These are phyloP conservation scores for Asarcornis scutulata DNA, from an alignment of 2,113 vertebrate genomes.

Conservation along the genomic window DNA sequence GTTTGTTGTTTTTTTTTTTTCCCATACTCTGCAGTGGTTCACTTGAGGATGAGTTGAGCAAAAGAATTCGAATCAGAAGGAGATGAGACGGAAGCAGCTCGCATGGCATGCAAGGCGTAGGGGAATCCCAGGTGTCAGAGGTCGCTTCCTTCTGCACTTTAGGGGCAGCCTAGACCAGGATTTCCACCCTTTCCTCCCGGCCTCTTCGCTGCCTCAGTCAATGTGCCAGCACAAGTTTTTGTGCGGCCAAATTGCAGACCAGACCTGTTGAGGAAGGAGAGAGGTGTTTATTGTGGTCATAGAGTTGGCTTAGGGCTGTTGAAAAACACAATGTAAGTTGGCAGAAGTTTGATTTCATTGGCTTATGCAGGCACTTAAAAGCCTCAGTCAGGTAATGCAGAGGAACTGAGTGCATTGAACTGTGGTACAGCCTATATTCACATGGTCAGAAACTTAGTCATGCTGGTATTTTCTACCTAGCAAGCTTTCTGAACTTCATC, in stretches of 20 bases:
- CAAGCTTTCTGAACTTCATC: not conserved
- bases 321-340: not conserved
- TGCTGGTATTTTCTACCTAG: not conserved
- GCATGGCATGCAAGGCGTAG: not conserved
- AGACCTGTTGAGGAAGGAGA: not conserved
- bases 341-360: not conserved
- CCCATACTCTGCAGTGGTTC: not conserved
- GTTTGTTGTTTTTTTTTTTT: not conserved
- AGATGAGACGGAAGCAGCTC: not conserved
- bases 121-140: not conserved
- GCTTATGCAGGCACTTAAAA: not conserved
- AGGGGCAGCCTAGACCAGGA: not conserved
- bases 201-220: not conserved
- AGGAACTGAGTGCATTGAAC: not conserved
- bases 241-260: not conserved
- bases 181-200: not conserved
- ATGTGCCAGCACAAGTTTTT: not conserved
- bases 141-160: not conserved
- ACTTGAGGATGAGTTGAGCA: not conserved
- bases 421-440: not conserved
- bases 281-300: not conserved
- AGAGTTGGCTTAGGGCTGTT: not conserved
- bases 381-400: not conserved
- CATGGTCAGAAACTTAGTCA: not conserved
- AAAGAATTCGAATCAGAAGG: not conserved